Evolutionary conservation across 1,140 invertebrate genomes (phyloP).

Genomic region (Lasaia peninsularis): DNA sequence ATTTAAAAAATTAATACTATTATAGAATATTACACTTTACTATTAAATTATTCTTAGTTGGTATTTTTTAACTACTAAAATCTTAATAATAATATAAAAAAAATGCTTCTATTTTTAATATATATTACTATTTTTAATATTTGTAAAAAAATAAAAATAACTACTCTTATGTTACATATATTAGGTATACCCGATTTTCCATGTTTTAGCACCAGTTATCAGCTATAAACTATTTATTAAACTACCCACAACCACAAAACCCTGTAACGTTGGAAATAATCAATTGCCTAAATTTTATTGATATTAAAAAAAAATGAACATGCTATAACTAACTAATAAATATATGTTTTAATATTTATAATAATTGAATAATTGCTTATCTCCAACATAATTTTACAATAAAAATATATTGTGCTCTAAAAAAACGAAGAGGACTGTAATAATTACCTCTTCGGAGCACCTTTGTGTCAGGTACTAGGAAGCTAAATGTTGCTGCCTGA

Average conservation of each 20-base stretch:
- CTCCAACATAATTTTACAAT: constrained; percentile 28
- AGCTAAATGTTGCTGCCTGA: constrained; percentile 62
- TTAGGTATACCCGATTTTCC: constrained; percentile 43
- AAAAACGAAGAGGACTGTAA: constrained; percentile 39
- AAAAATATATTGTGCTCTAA: constrained; percentile 28
- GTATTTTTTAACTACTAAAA: no score
- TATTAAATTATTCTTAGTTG: no score
- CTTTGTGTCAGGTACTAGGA: constrained; percentile 67
- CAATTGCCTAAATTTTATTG: constrained; percentile 19
- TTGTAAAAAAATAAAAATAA: no score
- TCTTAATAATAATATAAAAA: no score
- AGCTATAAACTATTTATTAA: constrained; percentile 35
- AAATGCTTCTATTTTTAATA: no score
- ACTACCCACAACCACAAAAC: constrained; percentile 45
- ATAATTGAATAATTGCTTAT: constrained; percentile 23
- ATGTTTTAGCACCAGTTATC: constrained; percentile 47
- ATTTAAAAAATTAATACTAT: no score
- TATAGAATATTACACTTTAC: no score
- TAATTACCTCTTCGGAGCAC: constrained; percentile 53
- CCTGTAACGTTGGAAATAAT: constrained; percentile 45
- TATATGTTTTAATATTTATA: neutral
- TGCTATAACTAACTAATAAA: neutral
- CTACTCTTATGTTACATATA: neutral
- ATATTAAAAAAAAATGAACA: neutral
- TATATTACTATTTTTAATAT: no score